Evolutionary conservation across 2,113 vertebrate species (phyloP).

Genomic region (Perognathus longimembris): DNA sequence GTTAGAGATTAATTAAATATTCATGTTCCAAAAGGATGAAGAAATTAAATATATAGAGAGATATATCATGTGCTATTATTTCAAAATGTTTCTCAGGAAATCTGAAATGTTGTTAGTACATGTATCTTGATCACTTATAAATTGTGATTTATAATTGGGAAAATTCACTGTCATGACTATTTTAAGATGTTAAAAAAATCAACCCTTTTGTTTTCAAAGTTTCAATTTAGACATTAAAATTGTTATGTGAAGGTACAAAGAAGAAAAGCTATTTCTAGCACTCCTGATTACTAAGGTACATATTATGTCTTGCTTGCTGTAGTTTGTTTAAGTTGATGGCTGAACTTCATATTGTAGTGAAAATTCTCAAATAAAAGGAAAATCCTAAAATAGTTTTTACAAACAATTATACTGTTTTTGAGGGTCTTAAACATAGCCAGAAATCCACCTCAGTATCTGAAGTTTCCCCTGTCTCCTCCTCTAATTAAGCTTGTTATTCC

Average conservation of each 20-base stretch:
- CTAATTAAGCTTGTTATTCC: slow-evolving; percentile 71
- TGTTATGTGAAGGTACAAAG: slow-evolving; percentile 49
- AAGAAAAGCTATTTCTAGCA: slow-evolving; percentile 53
- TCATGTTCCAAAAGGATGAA: slow-evolving; percentile 37
- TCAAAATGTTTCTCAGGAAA: slow-evolving; percentile 57
- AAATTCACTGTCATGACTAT: slow-evolving; percentile 45
- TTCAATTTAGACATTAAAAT: slow-evolving; percentile 55
- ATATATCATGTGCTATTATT: neutral
- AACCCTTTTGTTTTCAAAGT: neutral
- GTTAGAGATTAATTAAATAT: neutral
- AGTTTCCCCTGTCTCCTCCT: slow-evolving; percentile 60
- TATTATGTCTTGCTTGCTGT: slow-evolving; percentile 52
- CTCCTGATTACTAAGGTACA: slow-evolving; percentile 8
- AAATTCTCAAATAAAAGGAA: slow-evolving; percentile 63
- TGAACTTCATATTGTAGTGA: slow-evolving; percentile 52
- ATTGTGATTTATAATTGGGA: slow-evolving; percentile 42
- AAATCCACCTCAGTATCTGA: slow-evolving; percentile 48
- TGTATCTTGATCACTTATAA: slow-evolving; percentile 60
- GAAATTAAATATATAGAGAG: neutral
- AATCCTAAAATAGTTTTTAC: slow-evolving; percentile 27
- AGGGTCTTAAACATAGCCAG: slow-evolving; percentile 63
- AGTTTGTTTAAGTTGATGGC: slow-evolving; percentile 56
- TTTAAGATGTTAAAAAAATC: slow-evolving; percentile 64
- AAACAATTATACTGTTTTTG: slow-evolving; percentile 28
- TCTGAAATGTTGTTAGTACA: slow-evolving; percentile 54